Base-by-base conservation (phyloP, 2,797 vertebrate species). In the Chromis chromis region DNA sequence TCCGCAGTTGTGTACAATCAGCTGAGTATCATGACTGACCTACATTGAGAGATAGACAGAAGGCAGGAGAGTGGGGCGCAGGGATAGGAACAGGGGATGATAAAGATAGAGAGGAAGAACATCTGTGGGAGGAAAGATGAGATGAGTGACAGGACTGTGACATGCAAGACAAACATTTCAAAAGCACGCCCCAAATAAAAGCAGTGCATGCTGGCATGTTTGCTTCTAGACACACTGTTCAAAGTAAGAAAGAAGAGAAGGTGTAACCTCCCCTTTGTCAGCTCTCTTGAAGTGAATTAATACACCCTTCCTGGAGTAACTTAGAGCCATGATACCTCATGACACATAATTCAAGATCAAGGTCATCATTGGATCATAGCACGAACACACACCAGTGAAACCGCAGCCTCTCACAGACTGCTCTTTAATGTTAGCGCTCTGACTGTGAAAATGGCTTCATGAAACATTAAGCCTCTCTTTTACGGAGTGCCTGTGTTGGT, bases 381-480 rank as follows among this genome's bases (percentile, higher is more conserved):
- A 60, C 4, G 1, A 49, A 75, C 65, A 27, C 46, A 65, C 52
- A 68, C 0, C 7, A 44, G 60, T 28, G 57, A 85, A 86, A 81
- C 72, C 55, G 4, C 22, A 68, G 65, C 36, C 54, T 67, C 53
- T 61, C 19, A 68, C 60, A 70, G 78, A 71, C 55, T 2, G 11
- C 52, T 40, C 65, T 79, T 58, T 78, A 81, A 88, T 75, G 76
- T 64, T 67, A 40, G 55, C 8, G 28, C 78, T 80, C 70, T n/a
- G 27, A 75, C 82, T 78, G 78, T 70, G 78, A 76, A 80, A 84
- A 87, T 13, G 56, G 61, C 86, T 83, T 85, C 75, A 85, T 83
- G 85, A 92, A 90, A 91, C 87, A 88, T 88, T 88, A 87, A 85
- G 74, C 69, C 55, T 81, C 73, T 61, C 56, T 74, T 78, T 87